These are phyloP conservation scores for Drosophila ustulata DNA, from an alignment of 2,888 invertebrate species.

Conservation along the genomic window DNA sequence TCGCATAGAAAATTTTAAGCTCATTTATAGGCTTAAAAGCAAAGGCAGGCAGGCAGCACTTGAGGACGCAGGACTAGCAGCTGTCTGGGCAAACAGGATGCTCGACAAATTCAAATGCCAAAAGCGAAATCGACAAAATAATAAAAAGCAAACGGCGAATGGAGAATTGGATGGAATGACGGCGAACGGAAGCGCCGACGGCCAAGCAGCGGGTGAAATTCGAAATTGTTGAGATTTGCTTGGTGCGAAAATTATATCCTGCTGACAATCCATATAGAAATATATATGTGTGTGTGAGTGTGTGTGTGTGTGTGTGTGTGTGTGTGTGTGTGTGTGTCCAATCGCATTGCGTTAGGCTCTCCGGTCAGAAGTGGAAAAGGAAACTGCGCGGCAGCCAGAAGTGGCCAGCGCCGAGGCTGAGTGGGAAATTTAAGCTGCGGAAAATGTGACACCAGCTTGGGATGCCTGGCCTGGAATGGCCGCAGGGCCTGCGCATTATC, in stretches of 20 bases:
- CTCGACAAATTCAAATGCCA: constrained; percentile 67
- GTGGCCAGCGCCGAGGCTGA: constrained; percentile 45
- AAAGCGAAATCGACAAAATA: constrained; percentile 59
- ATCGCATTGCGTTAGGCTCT: constrained; percentile 71
- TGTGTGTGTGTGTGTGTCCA: constrained; percentile 26
- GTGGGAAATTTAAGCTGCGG: constrained; percentile 80
- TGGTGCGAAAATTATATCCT: constrained; percentile 76
- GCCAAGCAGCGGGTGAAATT: constrained; percentile 52
- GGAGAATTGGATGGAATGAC: constrained; percentile 11
- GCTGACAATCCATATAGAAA: constrained; percentile 11
- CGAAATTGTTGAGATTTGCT: constrained; percentile 73
- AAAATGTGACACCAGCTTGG: constrained; percentile 81
- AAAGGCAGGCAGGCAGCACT: constrained; percentile 3
- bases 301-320: constrained; percentile 6
- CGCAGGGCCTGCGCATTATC: constrained; percentile 75
- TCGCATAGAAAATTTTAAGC: constrained; percentile 84
- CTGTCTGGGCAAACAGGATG: constrained; percentile 60
- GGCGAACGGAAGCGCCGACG: constrained; percentile 65
- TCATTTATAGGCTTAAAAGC: constrained; percentile 83
- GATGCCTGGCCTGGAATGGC: constrained; percentile 52
- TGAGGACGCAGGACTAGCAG: neutral
- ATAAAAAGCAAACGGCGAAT: constrained; percentile 44
- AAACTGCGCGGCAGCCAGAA: constrained; percentile 19
- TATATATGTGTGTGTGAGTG: neutral
- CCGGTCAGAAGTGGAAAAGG: constrained; percentile 24